A percentile compares a stretch with the other conserved stretches of the same genome.
Conservation (phyloP, 2,113 vertebrate genomes). For the Reinhardtius hippoglossoides region DNA sequence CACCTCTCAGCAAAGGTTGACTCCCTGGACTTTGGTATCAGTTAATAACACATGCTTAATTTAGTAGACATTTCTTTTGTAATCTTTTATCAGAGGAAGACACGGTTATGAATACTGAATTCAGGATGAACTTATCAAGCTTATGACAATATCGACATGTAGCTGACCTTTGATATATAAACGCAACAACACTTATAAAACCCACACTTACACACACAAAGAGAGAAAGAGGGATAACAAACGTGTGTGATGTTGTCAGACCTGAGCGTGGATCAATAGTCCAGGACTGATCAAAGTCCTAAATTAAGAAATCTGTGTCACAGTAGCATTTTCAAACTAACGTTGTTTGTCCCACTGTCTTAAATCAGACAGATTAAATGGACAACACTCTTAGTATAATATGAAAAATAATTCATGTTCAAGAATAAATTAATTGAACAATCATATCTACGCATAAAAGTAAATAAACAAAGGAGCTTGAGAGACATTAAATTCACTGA, state of each 20-base stretch:
- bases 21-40: background rate
- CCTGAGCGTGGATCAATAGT: background rate
- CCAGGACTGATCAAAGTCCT: conserved; percentile 15
- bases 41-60: background rate
- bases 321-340: background rate
- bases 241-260: background rate
- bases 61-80: background rate
- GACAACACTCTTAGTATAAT: background rate
- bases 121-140: background rate
- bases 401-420: background rate
- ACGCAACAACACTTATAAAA: background rate
- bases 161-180: conserved; percentile 7
- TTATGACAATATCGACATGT: background rate
- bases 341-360: background rate
- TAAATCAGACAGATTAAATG: background rate
- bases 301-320: background rate
- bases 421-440: too few relatives aligned
- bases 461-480: too few relatives aligned
- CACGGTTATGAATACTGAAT: background rate
- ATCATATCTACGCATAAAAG: too few relatives aligned
- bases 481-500: too few relatives aligned
- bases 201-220: background rate
- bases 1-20: too few relatives aligned
- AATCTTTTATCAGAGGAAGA: background rate
- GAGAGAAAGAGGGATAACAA: background rate